Evolutionary conservation across 2,888 invertebrate genomes (phyloP), one percentile per base, ranked within the genome.

Genomic region (Polyploca ridens): DNA sequence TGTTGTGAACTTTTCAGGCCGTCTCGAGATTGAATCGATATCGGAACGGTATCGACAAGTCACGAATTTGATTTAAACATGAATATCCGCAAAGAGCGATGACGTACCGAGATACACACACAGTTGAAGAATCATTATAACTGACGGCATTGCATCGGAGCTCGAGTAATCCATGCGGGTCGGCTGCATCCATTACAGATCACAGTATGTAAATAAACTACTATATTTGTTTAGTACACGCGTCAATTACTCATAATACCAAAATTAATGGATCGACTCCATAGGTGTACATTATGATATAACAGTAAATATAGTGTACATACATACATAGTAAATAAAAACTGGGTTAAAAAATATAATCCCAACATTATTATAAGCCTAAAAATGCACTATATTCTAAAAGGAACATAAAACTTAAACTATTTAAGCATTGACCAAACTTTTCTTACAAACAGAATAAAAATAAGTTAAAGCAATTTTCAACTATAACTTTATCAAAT

Each of bases 1-100:
- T 91, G 91, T 86, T 88, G 82, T 84, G 84, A 90, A 91, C 84
- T 90, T 92, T 91, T 87, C 87, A 86, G 83, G 79, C 84, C 82
- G 87, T 84, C 84, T 87, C 78, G 83, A 90, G 89, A 90, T 92
- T 81, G 85, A 89, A 90, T 91, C 90, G 89, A 91, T 90, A 88
- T 85, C 75, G 82, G 75, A 81, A 80, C 79, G 76, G 81, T 83
- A 89, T 88, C 82, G 85, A 85, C 85, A 78, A 87, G 87, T 89
- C 89, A 92, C 90, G 90, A 88, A 85, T 87, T 85, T 41, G 81
- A 80, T 80, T 85, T 79, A 71, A 80, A 80, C 81, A 81, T 79
- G 79, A 85, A 77, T 77, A 75, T 69, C 66, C 67, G 54, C 54
- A 54, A 69, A 68, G 74, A 72, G 69, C 72, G 75, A 74, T 78